Conservation (phyloP, 2,797 vertebrate genomes). For the Cuculus canorus region DNA sequence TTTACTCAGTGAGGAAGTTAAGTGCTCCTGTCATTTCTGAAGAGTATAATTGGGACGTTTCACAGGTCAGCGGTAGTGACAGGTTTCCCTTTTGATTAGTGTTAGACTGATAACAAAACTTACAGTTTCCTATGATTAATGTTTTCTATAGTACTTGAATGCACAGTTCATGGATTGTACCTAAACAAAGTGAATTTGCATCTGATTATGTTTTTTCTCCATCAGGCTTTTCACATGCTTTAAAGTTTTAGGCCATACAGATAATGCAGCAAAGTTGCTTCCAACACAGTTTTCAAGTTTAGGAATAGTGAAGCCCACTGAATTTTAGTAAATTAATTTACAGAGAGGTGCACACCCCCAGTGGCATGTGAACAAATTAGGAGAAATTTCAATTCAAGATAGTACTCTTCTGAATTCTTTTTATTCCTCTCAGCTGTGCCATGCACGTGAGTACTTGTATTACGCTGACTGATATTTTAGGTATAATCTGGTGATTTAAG, state of each 20-base stretch:
- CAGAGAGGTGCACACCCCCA: not conserved
- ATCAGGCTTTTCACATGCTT: conserved; percentile 3
- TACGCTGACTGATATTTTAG: not conserved
- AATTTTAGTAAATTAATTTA: not conserved
- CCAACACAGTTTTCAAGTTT: conserved; percentile 3
- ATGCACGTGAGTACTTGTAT: not conserved
- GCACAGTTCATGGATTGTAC: conserved; percentile 67
- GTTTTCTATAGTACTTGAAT: conserved; percentile 73
- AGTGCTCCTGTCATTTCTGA: conserved; percentile 91
- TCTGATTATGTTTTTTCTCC: conserved; percentile 75
- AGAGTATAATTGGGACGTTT: conserved; percentile 93
- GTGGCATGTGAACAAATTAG: not conserved
- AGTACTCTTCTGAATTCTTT: not conserved
- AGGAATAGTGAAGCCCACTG: not conserved
- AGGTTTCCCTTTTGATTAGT: conserved; percentile 93
- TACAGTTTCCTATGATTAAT: conserved; percentile 87
- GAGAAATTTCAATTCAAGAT: not conserved
- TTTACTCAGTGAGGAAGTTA: conserved; percentile 89
- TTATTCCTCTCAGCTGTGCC: not conserved
- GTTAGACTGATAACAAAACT: conserved; percentile 92
- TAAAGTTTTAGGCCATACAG: conserved; percentile 32
- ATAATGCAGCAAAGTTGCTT: conserved; percentile 21
- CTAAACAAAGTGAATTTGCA: conserved; percentile 80
- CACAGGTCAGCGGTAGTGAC: conserved; percentile 89
- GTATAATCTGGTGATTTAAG: not conserved